Base-by-base conservation (phyloP, 1,140 invertebrate genomes). In the Microvelia longipes region DNA sequence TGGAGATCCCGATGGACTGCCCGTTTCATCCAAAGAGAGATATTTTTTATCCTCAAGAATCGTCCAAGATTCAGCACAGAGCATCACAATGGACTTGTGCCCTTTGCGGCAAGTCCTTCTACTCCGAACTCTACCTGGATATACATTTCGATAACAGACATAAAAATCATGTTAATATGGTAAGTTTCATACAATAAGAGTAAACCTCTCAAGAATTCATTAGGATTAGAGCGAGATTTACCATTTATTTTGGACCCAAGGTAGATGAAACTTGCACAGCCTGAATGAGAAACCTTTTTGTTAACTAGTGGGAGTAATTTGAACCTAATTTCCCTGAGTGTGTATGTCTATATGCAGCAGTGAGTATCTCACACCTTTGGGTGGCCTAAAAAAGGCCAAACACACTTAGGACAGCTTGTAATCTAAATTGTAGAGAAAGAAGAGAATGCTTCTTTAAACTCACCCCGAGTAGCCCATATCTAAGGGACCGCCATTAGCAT, bases 31-130 rank as follows among this genome's bases (percentile, higher is more conserved):
- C 89, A 2, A 84, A 86, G 68, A 84, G 93, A 73, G 93, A 96
- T 80, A 89, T 94, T 29, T 94, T 92, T 79, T 86, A 87, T 64
- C 87, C 89, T 0, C 90, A 94, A 76, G 90, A 95, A 79, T 82
- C 85, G 29, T 85, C 90, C 73, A 91, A 94, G 81, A 83, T 88
- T 73, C 88, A 91, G 75, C 87, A 90, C 80, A 83, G 90, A 69
- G 86, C 90, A 1, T 91, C 89, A 13, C 90, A 92, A 78, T 96
- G 93, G 93, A 90, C 88, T 0, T 97, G 94, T 78, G 87, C 90
- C 50, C 86, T 93, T 70, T 96, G 94, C 81, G 93, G 93, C 68
- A 94, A 96, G 81, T 90, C 89, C 30, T 96, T 97, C 79, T 89
- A 91, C 78, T 88, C 91, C 76, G 92, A 96, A 78, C 86, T 88